Conservation (phyloP, 2,797 vertebrate genomes). For the Myotis findleyi region DNA sequence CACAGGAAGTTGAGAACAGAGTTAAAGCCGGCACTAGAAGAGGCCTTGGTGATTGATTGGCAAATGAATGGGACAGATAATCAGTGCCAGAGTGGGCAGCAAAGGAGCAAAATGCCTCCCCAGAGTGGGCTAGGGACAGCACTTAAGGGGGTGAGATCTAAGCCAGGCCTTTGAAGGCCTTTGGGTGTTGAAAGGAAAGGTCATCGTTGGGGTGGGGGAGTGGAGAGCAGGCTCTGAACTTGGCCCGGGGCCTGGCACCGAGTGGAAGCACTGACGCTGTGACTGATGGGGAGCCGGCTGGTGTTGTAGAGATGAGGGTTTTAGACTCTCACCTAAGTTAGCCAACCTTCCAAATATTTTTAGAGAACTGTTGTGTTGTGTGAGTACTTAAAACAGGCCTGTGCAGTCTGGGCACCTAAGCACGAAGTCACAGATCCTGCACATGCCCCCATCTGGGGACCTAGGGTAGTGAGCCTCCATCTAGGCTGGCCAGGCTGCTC, state of each 20-base stretch:
- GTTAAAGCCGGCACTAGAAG: background rate
- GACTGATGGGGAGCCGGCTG: background rate
- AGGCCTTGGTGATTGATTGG: background rate
- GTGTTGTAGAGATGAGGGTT: background rate
- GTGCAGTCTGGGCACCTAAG: background rate
- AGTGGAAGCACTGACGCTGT: background rate
- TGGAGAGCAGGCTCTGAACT: background rate
- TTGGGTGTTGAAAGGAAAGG: background rate
- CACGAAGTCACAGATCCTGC: background rate
- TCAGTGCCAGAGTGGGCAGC: background rate
- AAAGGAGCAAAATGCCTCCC: background rate
- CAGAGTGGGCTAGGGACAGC: background rate
- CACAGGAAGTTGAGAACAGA: background rate
- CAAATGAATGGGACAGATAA: background rate
- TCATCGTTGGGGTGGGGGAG: background rate
- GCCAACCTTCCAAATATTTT: conserved; percentile 7
- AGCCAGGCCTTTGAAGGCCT: background rate
- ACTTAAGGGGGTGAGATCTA: background rate
- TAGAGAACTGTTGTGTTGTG: background rate
- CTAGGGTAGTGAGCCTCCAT: background rate
- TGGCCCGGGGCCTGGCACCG: background rate
- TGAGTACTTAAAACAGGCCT: background rate
- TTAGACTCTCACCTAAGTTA: background rate
- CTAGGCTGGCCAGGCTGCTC: background rate
- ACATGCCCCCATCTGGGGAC: background rate